A percentile compares a stretch with the other conserved stretches of the same genome.
Evolutionary conservation across 2,888 invertebrate genomes (phyloP).

Genomic region (Pollenia griseotomentosa): DNA sequence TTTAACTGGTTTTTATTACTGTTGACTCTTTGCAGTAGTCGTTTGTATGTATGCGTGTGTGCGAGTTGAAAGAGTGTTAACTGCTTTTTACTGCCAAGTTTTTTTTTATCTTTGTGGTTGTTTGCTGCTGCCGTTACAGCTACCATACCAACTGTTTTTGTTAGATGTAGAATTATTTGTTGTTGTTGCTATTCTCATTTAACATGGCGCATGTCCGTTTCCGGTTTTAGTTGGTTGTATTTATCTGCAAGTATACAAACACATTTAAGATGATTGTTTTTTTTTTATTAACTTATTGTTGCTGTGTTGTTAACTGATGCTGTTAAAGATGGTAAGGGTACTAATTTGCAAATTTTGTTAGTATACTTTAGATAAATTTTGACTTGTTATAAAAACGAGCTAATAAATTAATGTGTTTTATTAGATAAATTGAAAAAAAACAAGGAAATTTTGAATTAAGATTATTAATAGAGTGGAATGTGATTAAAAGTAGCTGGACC

Average conservation of each 20-base stretch:
- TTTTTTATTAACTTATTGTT: slow-evolving; percentile 2
- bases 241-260: slow-evolving; percentile 73
- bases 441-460: not conserved
- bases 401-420: not conserved
- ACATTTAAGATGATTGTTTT: slow-evolving; percentile 52
- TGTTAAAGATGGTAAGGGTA: slow-evolving; percentile 66
- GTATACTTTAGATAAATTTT: slow-evolving; percentile 70
- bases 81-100: slow-evolving; percentile 63
- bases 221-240: slow-evolving; percentile 69
- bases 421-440: not conserved
- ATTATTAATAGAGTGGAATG: not conserved
- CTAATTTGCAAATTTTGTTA: slow-evolving; percentile 72
- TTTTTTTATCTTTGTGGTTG: slow-evolving; percentile 40
- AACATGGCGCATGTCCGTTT: slow-evolving; percentile 78
- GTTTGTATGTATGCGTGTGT: not conserved
- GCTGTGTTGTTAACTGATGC: slow-evolving; percentile 65
- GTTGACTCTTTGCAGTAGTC: slow-evolving; percentile 61
- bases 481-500: not conserved
- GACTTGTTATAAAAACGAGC: slow-evolving; percentile 15
- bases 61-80: slow-evolving; percentile 40
- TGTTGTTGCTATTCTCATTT: slow-evolving; percentile 11
- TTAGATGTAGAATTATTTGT: slow-evolving; percentile 24
- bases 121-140: slow-evolving; percentile 68
- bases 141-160: slow-evolving; percentile 70
- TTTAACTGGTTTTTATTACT: slow-evolving; percentile 28